Evolutionary conservation across 2,797 vertebrate genomes (phyloP).

Genomic region (Epinephelus awoara): DNA sequence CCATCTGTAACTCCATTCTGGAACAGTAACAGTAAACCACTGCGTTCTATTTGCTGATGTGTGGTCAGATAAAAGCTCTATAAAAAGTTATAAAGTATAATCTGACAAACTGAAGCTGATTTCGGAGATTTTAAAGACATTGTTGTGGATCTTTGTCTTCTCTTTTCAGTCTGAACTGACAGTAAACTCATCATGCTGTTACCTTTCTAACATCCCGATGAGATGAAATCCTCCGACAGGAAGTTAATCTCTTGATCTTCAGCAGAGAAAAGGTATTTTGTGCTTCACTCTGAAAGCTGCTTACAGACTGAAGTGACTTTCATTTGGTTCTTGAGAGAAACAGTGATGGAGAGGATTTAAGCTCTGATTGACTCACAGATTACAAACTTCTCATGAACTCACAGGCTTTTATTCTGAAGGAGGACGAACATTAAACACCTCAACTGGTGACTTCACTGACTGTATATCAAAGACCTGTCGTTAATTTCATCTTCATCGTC

Average conservation of each 20-base stretch:
- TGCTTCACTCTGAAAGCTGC: slow-evolving; percentile 89
- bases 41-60: too few species aligned
- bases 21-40: too few species aligned
- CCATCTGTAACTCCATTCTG: too few species aligned
- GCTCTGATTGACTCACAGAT: slow-evolving; percentile 85
- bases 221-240: slow-evolving; percentile 45
- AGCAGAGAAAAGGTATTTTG: slow-evolving; percentile 86
- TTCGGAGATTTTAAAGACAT: too few species aligned
- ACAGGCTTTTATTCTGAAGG: background rate
- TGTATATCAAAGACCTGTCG: too few species aligned
- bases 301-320: slow-evolving; percentile 89
- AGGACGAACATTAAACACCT: too few species aligned
- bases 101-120: too few species aligned
- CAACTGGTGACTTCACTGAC: too few species aligned
- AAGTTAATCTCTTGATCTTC: slow-evolving; percentile 57
- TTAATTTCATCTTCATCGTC: too few species aligned
- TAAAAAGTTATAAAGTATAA: too few species aligned
- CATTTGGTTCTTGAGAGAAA: slow-evolving; percentile 91
- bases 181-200: background rate
- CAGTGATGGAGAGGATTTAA: slow-evolving; percentile 88
- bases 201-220: slow-evolving; percentile 48
- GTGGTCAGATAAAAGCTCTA: too few species aligned
- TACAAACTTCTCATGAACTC: background rate
- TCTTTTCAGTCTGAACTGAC: background rate
- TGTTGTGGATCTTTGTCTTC: background rate